phyloP scores from a whole-genome alignment of 2,797 vertebrate species.

The Sebastes alutus region DNA sequence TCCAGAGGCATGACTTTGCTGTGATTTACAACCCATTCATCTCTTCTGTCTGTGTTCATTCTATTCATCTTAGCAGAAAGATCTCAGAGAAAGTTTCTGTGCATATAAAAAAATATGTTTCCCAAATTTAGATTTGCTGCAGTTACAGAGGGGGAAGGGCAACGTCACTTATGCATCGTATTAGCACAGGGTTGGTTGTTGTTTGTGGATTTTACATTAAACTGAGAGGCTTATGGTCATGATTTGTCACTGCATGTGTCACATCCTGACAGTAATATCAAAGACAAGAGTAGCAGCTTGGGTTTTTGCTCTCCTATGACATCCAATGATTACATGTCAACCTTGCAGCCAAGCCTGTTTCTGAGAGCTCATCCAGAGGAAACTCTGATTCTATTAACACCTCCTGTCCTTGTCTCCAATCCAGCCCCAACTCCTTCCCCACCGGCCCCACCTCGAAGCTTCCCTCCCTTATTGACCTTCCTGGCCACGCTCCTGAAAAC shows the following conservation, averaged over 20 bases:
- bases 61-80: conserved; percentile 15
- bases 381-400: conserved; percentile 74
- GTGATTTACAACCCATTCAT: conserved; percentile 52
- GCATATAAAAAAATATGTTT: conserved; percentile 20
- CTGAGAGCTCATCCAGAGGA: conserved; percentile 60
- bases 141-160: not conserved
- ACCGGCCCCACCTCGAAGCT: conserved; percentile 10
- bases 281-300: conserved; percentile 41
- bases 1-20: not conserved
- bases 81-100: conserved; percentile 23
- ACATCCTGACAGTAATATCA: conserved; percentile 38
- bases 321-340: conserved; percentile 74
- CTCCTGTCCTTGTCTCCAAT: conserved; percentile 46
- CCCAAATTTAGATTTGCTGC: conserved; percentile 17
- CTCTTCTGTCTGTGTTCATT: conserved; percentile 6
- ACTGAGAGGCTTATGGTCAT: conserved; percentile 21
- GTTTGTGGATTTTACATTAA: conserved; percentile 30
- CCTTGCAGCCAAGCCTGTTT: conserved; percentile 39
- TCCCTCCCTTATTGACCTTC: conserved; percentile 66
- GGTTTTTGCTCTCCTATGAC: conserved; percentile 52
- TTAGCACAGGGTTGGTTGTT: conserved; percentile 3
- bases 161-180: not conserved
- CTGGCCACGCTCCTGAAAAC: conserved; percentile 50
- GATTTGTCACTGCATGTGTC: conserved; percentile 48
- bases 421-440: conserved; percentile 10